Percentiles rank a stretch among this genome's conserved stretches.
These are phyloP conservation scores for Diuraphis noxia DNA, from an alignment of 1,140 invertebrate species.

Conservation along the genomic window DNA sequence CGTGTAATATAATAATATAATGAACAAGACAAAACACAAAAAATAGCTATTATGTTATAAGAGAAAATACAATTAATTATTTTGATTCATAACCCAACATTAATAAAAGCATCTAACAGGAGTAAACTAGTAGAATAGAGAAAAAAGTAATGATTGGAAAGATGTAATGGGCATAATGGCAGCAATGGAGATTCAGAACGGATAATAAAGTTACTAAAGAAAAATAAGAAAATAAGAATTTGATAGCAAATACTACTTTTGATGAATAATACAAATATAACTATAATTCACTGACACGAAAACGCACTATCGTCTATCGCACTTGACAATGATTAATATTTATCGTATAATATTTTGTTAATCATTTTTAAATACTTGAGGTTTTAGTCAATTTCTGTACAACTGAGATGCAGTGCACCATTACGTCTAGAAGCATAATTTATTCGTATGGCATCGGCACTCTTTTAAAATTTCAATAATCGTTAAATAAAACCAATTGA, in stretches of 20 bases:
- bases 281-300: neutral
- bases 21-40: neutral
- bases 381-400: neutral
- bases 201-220: neutral
- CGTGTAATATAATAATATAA: neutral
- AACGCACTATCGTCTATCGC: neutral
- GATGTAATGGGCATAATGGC: neutral
- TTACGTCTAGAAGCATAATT: conserved; percentile 50
- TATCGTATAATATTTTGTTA: neutral
- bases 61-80: neutral
- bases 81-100: neutral
- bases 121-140: neutral
- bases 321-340: neutral
- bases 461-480: conserved; percentile 17
- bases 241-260: neutral
- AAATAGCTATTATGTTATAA: neutral
- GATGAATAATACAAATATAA: neutral
- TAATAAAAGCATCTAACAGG: neutral
- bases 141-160: neutral
- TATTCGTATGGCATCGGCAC: conserved; percentile 45
- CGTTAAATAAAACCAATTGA: neutral
- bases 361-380: neutral
- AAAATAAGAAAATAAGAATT: neutral
- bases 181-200: neutral
- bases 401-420: conserved; percentile 35